phyloP scores from a whole-genome alignment of 2,797 vertebrate species.

The Labeo calbasu region DNA sequence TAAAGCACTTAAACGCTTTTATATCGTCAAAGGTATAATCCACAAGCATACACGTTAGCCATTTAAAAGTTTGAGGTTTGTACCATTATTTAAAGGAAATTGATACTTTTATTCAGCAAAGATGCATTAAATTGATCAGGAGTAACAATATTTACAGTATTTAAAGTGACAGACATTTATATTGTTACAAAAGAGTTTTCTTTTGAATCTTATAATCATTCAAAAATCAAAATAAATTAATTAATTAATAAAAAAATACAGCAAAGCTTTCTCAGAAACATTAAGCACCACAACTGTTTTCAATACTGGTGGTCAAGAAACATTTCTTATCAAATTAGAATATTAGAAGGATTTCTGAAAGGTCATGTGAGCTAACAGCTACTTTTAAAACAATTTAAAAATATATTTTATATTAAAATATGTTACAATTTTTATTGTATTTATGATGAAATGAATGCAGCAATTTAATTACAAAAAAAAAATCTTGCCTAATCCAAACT shows the following conservation, averaged over 20 bases:
- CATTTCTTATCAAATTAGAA: neutral
- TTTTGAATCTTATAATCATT: neutral
- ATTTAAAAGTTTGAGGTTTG: neutral
- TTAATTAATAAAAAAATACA: too few species aligned
- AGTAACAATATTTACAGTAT: neutral
- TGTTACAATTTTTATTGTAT: too few species aligned
- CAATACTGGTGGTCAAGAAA: too few species aligned
- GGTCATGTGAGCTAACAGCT: too few species aligned
- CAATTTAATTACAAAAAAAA: too few species aligned
- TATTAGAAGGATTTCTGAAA: neutral
- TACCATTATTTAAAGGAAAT: neutral
- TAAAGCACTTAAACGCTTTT: neutral
- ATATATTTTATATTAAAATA: too few species aligned
- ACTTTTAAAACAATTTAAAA: too few species aligned
- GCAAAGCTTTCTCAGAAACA: too few species aligned
- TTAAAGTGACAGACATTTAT: neutral
- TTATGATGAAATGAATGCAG: too few species aligned
- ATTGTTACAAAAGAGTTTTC: neutral
- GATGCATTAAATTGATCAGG: neutral
- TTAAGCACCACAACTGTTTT: too few species aligned
- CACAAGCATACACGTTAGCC: neutral
- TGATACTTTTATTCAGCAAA: neutral
- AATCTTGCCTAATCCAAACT: too few species aligned
- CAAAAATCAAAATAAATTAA: too few species aligned
- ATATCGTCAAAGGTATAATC: neutral